Evolutionary conservation across 2,797 vertebrate species (phyloP).

Genomic region (Falco cherrug): DNA sequence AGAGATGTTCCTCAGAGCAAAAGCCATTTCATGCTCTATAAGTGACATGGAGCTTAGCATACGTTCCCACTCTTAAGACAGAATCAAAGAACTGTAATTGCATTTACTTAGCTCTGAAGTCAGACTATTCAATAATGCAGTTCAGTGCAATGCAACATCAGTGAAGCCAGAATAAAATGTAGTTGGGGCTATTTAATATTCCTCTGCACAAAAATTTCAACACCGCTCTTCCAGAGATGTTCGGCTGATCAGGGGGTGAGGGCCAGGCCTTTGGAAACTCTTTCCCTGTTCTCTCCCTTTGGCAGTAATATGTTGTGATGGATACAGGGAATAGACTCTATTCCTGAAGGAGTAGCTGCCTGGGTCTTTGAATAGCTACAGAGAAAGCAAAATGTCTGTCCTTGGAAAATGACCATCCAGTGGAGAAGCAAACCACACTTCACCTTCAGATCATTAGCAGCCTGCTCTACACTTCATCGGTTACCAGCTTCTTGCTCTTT

Average conservation of each 20-base stretch:
- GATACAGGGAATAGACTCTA: neutral
- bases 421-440: neutral
- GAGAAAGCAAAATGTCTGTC: neutral
- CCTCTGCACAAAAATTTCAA: neutral
- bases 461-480: constrained; percentile 61
- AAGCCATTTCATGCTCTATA: neutral
- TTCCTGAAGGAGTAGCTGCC: neutral
- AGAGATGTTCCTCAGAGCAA: neutral
- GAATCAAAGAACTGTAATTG: neutral
- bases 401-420: neutral
- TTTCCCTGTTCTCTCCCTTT: neutral
- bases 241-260: neutral
- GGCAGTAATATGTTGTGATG: neutral
- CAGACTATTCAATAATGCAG: neutral
- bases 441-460: constrained; percentile 71
- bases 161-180: neutral
- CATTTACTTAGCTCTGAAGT: neutral
- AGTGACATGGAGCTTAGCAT: neutral
- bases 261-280: neutral
- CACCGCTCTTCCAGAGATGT: neutral
- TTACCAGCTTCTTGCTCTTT: constrained; percentile 68
- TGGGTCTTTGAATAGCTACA: neutral
- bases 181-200: neutral
- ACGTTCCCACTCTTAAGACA: neutral
- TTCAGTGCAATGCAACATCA: neutral